phyloP scores from a whole-genome alignment of 2,888 invertebrate species.

The Thereva unica region DNA sequence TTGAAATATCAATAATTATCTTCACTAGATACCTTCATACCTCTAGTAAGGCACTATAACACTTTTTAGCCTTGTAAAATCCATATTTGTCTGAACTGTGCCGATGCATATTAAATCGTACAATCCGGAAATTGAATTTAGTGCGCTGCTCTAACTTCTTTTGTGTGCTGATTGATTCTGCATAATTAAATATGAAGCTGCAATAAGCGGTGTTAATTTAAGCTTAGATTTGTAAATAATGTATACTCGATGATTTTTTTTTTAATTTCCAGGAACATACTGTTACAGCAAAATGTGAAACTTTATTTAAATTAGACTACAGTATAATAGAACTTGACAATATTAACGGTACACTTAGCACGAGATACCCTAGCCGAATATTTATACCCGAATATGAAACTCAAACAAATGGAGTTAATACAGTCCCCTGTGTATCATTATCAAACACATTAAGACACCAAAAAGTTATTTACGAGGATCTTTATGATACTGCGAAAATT shows the following conservation, averaged over 20 bases:
- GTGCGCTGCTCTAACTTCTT: no score
- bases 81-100: no score
- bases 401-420: conserved; percentile 42
- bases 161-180: no score
- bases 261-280: conserved; percentile 61
- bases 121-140: no score
- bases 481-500: conserved; percentile 63
- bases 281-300: conserved; percentile 66
- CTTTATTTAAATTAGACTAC: conserved; percentile 71
- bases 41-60: no score
- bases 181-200: no score
- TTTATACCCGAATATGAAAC: conserved; percentile 67
- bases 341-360: conserved; percentile 67
- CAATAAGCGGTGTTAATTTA: no score
- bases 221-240: background rate
- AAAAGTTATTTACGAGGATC: conserved; percentile 62
- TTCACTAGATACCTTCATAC: no score
- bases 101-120: no score
- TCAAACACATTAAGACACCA: conserved; percentile 36
- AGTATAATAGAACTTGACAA: conserved; percentile 68
- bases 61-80: no score
- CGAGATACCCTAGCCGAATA: conserved; percentile 72
- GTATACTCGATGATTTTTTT: background rate
- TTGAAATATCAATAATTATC: no score
- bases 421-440: background rate